Percentiles rank a stretch among this genome's conserved stretches.
Evolutionary conservation across 2,888 invertebrate genomes (phyloP).

Genomic region (Caenorhabditis macrosperma): DNA sequence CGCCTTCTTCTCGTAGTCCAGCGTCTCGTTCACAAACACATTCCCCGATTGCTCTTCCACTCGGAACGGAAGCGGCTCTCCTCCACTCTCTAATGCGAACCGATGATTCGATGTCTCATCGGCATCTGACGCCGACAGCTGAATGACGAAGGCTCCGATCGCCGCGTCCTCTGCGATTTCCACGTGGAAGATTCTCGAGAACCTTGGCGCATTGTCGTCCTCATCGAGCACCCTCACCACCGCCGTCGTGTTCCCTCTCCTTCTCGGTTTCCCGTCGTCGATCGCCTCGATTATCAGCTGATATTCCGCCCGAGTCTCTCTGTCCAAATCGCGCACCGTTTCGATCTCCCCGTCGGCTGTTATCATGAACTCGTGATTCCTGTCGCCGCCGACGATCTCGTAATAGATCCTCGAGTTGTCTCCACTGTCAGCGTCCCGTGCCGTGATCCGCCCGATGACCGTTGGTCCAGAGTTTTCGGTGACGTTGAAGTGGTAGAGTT

Average conservation of each 20-base stretch:
- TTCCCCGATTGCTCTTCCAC: conserved; percentile 58
- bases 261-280: conserved; percentile 86
- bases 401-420: conserved; percentile 24
- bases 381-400: conserved; percentile 85
- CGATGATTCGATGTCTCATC: conserved; percentile 56
- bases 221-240: conserved; percentile 86
- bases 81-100: conserved; percentile 55
- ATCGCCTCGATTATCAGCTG: conserved; percentile 91
- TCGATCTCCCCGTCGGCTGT: conserved; percentile 54
- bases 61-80: conserved; percentile 28
- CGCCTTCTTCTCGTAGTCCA: conserved; percentile 66
- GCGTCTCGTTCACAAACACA: conserved; percentile 48
- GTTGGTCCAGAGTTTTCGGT: conserved; percentile 59
- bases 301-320: conserved; percentile 82
- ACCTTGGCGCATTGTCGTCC: conserved; percentile 94
- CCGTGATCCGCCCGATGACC: conserved; percentile 85
- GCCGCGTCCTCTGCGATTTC: conserved; percentile 64
- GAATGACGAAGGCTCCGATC: conserved; percentile 53
- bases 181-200: conserved; percentile 81
- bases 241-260: conserved; percentile 41
- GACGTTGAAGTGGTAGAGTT: conserved; percentile 60
- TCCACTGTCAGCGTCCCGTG: conserved; percentile 86
- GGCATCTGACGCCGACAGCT: conserved; percentile 63
- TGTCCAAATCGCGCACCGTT: conserved; percentile 54
- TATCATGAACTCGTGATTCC: conserved; percentile 86